A percentile compares a stretch with the other conserved stretches of the same genome.
Evolutionary conservation across 2,113 vertebrate genomes (phyloP).

Genomic region (Poeciliopsis turrubarensis): DNA sequence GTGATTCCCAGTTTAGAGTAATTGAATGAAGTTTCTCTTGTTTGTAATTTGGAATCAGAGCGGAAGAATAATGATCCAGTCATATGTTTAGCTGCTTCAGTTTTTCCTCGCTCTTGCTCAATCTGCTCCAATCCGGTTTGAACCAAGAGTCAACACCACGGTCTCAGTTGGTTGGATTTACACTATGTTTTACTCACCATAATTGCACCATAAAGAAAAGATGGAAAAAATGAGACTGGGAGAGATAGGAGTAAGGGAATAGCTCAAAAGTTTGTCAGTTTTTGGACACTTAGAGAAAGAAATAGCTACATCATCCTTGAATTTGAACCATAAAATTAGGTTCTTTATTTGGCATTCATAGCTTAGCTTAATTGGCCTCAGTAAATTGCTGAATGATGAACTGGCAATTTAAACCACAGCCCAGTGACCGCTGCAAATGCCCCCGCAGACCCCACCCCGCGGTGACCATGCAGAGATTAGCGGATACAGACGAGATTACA

Average conservation of each 20-base stretch:
- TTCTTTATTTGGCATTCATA: too few species aligned
- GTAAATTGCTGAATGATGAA: too few species aligned
- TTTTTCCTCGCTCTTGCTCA: conserved; percentile 2
- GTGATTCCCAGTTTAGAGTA: background rate
- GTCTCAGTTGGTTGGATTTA: conserved; percentile 61
- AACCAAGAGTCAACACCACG: conserved; percentile 49
- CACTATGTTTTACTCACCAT: conserved; percentile 60
- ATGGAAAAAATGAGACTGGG: background rate
- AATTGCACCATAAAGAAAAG: conserved; percentile 60
- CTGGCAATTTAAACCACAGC: too few species aligned
- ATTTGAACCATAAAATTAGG: too few species aligned
- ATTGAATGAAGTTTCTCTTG: conserved; percentile 24
- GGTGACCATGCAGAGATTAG: too few species aligned
- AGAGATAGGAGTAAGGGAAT: conserved; percentile 1
- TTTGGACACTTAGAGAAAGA: background rate
- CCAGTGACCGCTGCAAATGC: too few species aligned
- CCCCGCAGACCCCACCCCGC: too few species aligned
- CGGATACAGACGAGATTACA: too few species aligned
- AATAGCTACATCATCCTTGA: too few species aligned
- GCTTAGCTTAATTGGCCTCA: too few species aligned
- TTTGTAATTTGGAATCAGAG: conserved; percentile 15
- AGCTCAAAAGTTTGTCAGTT: background rate
- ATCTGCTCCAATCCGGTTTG: conserved; percentile 53
- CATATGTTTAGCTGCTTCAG: conserved; percentile 11
- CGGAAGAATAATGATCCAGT: conserved; percentile 1